Percentiles rank a stretch among this genome's conserved stretches.
phyloP scores from a whole-genome alignment of 2,113 vertebrate genomes.

The Peromyscus polionotus region DNA sequence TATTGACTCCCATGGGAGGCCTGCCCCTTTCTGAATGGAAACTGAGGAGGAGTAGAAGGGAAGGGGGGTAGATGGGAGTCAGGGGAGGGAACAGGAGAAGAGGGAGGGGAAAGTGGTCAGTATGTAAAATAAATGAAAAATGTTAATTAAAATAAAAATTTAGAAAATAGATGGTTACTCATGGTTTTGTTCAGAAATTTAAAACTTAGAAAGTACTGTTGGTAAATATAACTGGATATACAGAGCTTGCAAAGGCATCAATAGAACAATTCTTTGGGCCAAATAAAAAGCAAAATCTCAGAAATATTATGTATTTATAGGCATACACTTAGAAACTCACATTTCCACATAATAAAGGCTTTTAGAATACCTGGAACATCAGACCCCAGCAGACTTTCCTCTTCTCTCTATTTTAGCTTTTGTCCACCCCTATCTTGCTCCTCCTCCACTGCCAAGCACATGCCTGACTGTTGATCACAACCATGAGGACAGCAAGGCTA shows the following conservation, averaged over 20 bases:
- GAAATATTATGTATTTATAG: neutral
- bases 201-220: neutral
- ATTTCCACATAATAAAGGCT: neutral
- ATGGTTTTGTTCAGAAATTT: neutral
- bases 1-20: too few species aligned
- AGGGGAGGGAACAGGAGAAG: too few species aligned
- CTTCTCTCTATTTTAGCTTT: neutral
- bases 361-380: neutral
- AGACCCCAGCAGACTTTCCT: neutral
- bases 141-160: neutral
- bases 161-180: neutral
- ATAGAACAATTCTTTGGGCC: neutral
- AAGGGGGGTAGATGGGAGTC: too few species aligned
- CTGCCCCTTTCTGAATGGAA: too few species aligned
- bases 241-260: constrained; percentile 24
- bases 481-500: neutral
- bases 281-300: neutral
- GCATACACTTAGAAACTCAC: neutral
- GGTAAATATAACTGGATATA: neutral
- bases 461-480: neutral
- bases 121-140: too few species aligned
- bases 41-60: too few species aligned
- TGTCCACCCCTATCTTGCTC: neutral
- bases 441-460: neutral
- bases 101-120: too few species aligned